Base-by-base conservation (phyloP, 2,113 vertebrate genomes). In the Hippocampus zosterae region DNA sequence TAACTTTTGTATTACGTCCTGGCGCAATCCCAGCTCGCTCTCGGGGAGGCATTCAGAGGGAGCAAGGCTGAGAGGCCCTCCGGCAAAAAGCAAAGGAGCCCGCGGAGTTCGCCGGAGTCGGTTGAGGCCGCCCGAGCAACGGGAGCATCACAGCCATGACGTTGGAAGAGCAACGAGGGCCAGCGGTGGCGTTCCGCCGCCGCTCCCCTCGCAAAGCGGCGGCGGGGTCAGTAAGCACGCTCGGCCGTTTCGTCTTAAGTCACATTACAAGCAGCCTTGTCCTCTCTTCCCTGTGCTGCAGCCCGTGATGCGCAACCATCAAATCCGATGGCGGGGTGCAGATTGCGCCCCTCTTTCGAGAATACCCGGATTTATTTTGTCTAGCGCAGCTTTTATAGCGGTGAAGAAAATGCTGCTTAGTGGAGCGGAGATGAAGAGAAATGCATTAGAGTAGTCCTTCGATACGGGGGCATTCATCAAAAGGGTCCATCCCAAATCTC, bases 1-100 rank as follows among this genome's bases (percentile, higher is more conserved):
- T 86, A 84, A 83, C 73, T 81, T 80, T 80, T 72, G 78, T 71
- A 74, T 83, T 66, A 76, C 76, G 77, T 77, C 55, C 69, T 63
- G 75, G 71, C 75, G 63, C 42, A 79, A 68, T 65, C 74, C 8
- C 46, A 62, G 75, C 29, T 11, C 65, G 55, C 48, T 68, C 78
- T 56, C 70, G 56, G 37, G 75, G 65, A 71, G 72, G 40, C 55
- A 73, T 37, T n/a, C 46, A 59, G 71, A 61, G 56, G 15, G 71
- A n/a, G 52, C 19, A 21, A n/a, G 21, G 57, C 68, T 29, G 37
- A 63, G 68, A 44, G 68, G 68, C 44, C 60, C 61, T 37, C 5
- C 0, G 56, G 63, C 41, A 29, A 11, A n/a, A 71, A 55, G 66
- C 62, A 50, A 77, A 65, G 59, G 61, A 33, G 62, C 67, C 64